phyloP scores from a whole-genome alignment of 1,140 invertebrate species.

The Drosophila tsacasi region DNA sequence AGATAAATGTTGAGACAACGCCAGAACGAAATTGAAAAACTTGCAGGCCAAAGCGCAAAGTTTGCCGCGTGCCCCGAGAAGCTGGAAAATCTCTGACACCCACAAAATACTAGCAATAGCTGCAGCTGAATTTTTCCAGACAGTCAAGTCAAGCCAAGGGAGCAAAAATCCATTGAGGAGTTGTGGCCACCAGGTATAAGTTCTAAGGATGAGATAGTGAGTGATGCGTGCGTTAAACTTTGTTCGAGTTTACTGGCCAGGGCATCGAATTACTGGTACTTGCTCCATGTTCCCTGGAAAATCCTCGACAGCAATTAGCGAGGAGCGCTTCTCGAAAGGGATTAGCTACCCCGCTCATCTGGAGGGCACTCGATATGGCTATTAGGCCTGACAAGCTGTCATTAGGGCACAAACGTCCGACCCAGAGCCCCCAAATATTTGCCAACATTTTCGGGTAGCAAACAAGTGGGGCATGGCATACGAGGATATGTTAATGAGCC shows the following conservation, averaged over 20 bases:
- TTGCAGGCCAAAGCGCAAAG: constrained; percentile 54
- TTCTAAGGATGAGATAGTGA: constrained; percentile 9
- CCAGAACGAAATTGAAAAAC: constrained; percentile 68
- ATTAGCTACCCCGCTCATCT: constrained; percentile 60
- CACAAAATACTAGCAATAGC: constrained; percentile 13
- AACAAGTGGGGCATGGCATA: constrained; percentile 35
- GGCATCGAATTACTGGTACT: constrained; percentile 29
- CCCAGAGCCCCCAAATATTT: constrained; percentile 63
- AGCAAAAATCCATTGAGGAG: constrained; percentile 12
- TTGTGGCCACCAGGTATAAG: constrained; percentile 30
- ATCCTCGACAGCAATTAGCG: constrained; percentile 61
- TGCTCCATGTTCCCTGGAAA: constrained; percentile 2
- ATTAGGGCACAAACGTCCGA: constrained; percentile 37
- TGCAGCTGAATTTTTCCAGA: constrained; percentile 6
- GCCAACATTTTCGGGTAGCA: constrained; percentile 56
- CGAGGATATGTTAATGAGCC: constrained; percentile 35
- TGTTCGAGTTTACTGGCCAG: constrained; percentile 35
- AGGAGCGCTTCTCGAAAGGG: constrained; percentile 21
- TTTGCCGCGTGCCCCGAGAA: constrained; percentile 56
- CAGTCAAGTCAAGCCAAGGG: constrained; percentile 13
- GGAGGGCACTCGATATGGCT: constrained; percentile 62
- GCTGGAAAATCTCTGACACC: constrained; percentile 1
- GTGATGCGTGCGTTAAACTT: constrained; percentile 41
- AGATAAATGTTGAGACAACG: constrained; percentile 60
- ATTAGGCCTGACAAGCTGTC: constrained; percentile 76